Percentiles rank a stretch among this genome's conserved stretches.
phyloP scores from a whole-genome alignment of 2,888 invertebrate genomes.

The Spilarctia lutea region DNA sequence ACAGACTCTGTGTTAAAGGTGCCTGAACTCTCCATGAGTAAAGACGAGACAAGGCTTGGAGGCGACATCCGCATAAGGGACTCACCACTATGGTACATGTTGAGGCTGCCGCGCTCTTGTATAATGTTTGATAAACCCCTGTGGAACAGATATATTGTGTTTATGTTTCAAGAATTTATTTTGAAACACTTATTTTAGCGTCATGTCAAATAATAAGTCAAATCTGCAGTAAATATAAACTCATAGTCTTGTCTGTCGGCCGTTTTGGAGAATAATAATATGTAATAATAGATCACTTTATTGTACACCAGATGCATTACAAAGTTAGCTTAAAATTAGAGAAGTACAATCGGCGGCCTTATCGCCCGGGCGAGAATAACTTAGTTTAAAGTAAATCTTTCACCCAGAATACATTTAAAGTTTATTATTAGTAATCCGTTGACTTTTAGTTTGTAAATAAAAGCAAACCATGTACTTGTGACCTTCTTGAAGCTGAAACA shows the following conservation, averaged over 20 bases:
- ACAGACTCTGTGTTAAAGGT: constrained; percentile 77
- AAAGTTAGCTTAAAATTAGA: no score
- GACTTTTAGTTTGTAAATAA: neutral
- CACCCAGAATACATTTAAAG: neutral
- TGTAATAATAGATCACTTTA: no score
- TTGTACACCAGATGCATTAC: no score
- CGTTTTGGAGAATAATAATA: neutral
- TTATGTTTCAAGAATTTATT: neutral
- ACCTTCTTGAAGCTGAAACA: neutral
- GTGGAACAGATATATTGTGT: constrained; percentile 19
- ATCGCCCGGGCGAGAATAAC: no score
- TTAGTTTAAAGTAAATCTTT: neutral
- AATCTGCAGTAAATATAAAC: constrained; percentile 2
- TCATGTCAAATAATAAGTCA: neutral
- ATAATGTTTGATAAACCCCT: constrained; percentile 75
- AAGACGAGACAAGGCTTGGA: constrained; percentile 87
- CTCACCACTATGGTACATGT: constrained; percentile 82
- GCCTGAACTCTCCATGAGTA: constrained; percentile 82
- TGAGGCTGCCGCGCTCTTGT: constrained; percentile 76
- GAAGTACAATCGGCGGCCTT: no score
- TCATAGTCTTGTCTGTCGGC: neutral
- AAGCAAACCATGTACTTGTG: neutral
- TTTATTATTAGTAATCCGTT: neutral
- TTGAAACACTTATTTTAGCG: neutral
- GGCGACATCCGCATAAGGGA: constrained; percentile 85